Percentiles rank a stretch among this genome's conserved stretches.
These are phyloP conservation scores for Leptestheria dahalacensis DNA, from an alignment of 1,140 invertebrate genomes.

Conservation along the genomic window DNA sequence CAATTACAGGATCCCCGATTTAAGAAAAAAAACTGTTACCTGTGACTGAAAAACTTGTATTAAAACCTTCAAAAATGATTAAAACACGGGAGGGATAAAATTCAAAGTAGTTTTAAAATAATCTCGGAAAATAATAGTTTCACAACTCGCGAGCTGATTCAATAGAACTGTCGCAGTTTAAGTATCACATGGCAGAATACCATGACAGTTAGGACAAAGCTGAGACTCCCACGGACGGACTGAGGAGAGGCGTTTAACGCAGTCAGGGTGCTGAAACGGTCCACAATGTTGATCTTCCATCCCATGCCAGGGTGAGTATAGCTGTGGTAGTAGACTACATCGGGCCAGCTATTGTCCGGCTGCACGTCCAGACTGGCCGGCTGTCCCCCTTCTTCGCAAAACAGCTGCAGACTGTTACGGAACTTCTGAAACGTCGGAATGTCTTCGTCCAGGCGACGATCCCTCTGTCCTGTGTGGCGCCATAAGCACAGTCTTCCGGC, in stretches of 20 bases:
- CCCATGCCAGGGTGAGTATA: slow-evolving; percentile 84
- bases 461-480: slow-evolving; percentile 42
- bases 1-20: too few species aligned
- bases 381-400: slow-evolving; percentile 47
- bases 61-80: too few species aligned
- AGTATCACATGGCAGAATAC: not conserved
- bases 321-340: slow-evolving; percentile 84
- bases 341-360: slow-evolving; percentile 80
- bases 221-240: not conserved
- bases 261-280: slow-evolving; percentile 33
- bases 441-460: slow-evolving; percentile 60
- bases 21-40: too few species aligned
- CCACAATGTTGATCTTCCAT: slow-evolving; percentile 72
- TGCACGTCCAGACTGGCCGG: slow-evolving; percentile 59
- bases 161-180: too few species aligned
- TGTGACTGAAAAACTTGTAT: too few species aligned
- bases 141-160: too few species aligned
- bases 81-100: too few species aligned
- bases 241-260: not conserved
- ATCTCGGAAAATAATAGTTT: too few species aligned
- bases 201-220: not conserved
- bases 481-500: slow-evolving; percentile 63
- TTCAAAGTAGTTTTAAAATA: too few species aligned
- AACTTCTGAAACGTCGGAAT: slow-evolving; percentile 65
- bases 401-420: slow-evolving; percentile 50